Conservation (phyloP, 1,140 invertebrate species). For the Potamilus streckersoni region DNA sequence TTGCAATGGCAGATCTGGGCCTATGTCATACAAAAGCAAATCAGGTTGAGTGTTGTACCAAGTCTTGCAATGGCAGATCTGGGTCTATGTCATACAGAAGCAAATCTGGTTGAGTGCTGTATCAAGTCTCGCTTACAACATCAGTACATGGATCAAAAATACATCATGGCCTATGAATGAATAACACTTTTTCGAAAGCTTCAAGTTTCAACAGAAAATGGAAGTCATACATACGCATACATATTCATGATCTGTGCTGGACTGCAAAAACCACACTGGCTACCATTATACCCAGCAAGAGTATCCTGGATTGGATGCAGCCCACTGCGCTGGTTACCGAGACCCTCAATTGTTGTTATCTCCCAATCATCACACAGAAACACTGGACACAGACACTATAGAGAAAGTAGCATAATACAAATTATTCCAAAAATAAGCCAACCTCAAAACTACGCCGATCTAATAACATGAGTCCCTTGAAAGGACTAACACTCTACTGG, state of each 20-base stretch:
- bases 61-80: too few species aligned
- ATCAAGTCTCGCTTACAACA: too few species aligned
- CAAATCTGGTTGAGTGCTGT: too few species aligned
- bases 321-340: slow-evolving; percentile 74
- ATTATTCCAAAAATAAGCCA: not conserved
- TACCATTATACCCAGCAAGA: slow-evolving; percentile 57
- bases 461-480: not conserved
- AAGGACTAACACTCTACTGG: not conserved
- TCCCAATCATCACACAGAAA: slow-evolving; percentile 80
- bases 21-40: too few species aligned
- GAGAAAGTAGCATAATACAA: not conserved
- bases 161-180: too few species aligned
- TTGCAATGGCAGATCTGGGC: too few species aligned
- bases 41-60: too few species aligned
- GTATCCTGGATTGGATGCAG: slow-evolving; percentile 49
- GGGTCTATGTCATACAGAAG: too few species aligned
- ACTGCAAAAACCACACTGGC: slow-evolving; percentile 73
- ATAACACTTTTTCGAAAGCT: too few species aligned
- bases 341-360: slow-evolving; percentile 83
- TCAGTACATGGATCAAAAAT: too few species aligned
- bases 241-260: slow-evolving; percentile 64
- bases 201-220: too few species aligned
- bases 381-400: slow-evolving; percentile 76
- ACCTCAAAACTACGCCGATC: not conserved
- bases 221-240: slow-evolving; percentile 52